A percentile compares a stretch with the other conserved stretches of the same genome.
Conservation (phyloP, 2,888 invertebrate genomes). For the Merodon equestris region DNA sequence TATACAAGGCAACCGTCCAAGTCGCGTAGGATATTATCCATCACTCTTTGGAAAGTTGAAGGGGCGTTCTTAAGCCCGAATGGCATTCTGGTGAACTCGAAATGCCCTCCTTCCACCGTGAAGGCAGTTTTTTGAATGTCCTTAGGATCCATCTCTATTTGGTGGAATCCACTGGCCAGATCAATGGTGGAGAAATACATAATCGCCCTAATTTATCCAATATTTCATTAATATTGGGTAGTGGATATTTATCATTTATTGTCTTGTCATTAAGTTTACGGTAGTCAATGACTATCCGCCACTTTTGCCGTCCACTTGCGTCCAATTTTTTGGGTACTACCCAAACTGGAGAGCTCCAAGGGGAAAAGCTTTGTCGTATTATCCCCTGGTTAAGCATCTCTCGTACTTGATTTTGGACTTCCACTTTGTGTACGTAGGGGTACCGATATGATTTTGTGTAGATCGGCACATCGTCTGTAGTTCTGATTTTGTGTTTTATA, state of each 20-base stretch:
- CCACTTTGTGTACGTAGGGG: slow-evolving; percentile 69
- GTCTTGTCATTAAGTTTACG: slow-evolving; percentile 50
- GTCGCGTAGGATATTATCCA: slow-evolving; percentile 37
- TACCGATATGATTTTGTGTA: slow-evolving; percentile 68
- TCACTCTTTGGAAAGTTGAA: slow-evolving; percentile 14
- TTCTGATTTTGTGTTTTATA: too few relatives aligned
- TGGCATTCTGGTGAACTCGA: slow-evolving; percentile 20
- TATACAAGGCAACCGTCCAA: slow-evolving; percentile 22
- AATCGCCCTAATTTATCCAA: slow-evolving; percentile 61
- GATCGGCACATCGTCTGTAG: slow-evolving; percentile 43
- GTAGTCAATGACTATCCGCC: slow-evolving; percentile 59
- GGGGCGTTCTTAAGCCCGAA: slow-evolving; percentile 30
- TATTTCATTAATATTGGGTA: slow-evolving; percentile 62
- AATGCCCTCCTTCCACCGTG: slow-evolving; percentile 13
- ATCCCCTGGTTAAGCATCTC: slow-evolving; percentile 54
- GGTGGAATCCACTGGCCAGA: slow-evolving; percentile 48
- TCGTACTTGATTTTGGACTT: slow-evolving; percentile 70
- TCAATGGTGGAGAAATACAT: slow-evolving; percentile 41
- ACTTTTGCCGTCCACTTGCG: slow-evolving; percentile 41
- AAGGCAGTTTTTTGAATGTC: slow-evolving; percentile 24
- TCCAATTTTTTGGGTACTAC: slow-evolving; percentile 51
- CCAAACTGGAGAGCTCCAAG: slow-evolving; percentile 43
- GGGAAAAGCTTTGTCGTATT: slow-evolving; percentile 39
- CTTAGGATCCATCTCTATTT: slow-evolving; percentile 32
- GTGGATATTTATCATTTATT: slow-evolving; percentile 50